Evolutionary conservation across 2,888 invertebrate genomes (phyloP).

Genomic region (Rotaria magnacalcarata): DNA sequence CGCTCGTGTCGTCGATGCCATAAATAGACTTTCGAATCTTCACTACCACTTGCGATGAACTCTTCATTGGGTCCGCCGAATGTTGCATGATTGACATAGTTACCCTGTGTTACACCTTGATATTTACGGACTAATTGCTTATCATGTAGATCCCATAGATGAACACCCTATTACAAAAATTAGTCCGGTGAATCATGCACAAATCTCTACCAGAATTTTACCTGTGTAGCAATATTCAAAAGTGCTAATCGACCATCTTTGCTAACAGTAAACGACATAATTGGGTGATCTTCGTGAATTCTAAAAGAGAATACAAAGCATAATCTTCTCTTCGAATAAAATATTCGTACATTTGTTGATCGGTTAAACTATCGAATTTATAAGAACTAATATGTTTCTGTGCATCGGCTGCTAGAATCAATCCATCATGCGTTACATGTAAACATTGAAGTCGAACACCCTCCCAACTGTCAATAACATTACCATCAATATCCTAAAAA

Average conservation of each 20-base stretch:
- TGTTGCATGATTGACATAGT: constrained; percentile 93
- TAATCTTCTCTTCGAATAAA: too few species aligned
- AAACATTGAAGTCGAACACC: constrained; percentile 92
- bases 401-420: constrained; percentile 88
- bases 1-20: constrained; percentile 87
- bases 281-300: constrained; percentile 88
- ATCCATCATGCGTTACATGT: constrained; percentile 79
- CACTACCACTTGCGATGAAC: constrained; percentile 94
- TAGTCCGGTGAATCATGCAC: too few species aligned
- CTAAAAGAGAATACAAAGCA: constrained; percentile 60
- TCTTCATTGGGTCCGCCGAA: constrained; percentile 95
- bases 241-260: constrained; percentile 79
- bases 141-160: constrained; percentile 87
- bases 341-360: constrained; percentile 68
- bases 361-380: constrained; percentile 78
- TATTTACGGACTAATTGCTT: constrained; percentile 82
- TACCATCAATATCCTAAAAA: constrained; percentile 73
- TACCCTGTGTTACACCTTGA: constrained; percentile 90
- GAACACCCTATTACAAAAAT: constrained; percentile 69
- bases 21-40: constrained; percentile 81
- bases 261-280: constrained; percentile 92
- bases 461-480: constrained; percentile 88
- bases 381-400: constrained; percentile 88
- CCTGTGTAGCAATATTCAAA: constrained; percentile 80
- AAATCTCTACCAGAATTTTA: constrained; percentile 47